A percentile compares a stretch with the other conserved stretches of the same genome.
phyloP scores from a whole-genome alignment of 2,888 invertebrate genomes.

The Geophilus truncorum region DNA sequence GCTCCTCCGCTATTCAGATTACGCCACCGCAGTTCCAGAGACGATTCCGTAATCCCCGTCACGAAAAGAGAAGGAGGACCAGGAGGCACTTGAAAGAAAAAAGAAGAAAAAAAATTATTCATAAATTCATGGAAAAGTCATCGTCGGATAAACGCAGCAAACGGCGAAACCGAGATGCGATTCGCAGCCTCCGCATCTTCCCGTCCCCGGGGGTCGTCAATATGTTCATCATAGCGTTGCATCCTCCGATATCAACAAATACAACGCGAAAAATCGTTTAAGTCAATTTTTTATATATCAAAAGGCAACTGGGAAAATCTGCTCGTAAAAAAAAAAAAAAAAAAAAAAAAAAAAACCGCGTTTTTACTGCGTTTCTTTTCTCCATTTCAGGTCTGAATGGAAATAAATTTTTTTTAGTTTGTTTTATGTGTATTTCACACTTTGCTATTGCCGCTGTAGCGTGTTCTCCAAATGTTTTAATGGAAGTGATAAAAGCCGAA shows the following conservation, averaged over 20 bases:
- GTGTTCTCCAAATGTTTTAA: slow-evolving; percentile 13
- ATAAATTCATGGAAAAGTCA: slow-evolving; percentile 15
- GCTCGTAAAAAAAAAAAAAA: background rate
- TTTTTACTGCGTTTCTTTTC: background rate
- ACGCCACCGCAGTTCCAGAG: slow-evolving; percentile 35
- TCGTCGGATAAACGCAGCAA: background rate
- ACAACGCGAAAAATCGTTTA: background rate
- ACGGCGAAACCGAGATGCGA: background rate
- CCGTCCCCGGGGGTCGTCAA: background rate
- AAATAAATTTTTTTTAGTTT: no score
- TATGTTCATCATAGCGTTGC: background rate
- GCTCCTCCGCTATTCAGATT: slow-evolving; percentile 35
- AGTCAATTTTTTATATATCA: background rate
- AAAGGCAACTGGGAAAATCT: background rate
- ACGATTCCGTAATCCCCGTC: slow-evolving; percentile 61
- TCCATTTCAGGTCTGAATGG: no score
- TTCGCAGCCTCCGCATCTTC: background rate
- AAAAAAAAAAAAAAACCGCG: background rate
- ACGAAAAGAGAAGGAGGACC: slow-evolving; percentile 76
- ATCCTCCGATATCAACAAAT: background rate
- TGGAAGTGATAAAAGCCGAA: slow-evolving; percentile 4
- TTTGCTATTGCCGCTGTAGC: background rate
- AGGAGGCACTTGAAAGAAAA: slow-evolving; percentile 69
- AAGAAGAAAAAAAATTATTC: slow-evolving; percentile 29
- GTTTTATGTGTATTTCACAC: slow-evolving; percentile 13